Base-by-base conservation (phyloP, 2,113 vertebrate species). In the Hemiscyllium ocellatum region DNA sequence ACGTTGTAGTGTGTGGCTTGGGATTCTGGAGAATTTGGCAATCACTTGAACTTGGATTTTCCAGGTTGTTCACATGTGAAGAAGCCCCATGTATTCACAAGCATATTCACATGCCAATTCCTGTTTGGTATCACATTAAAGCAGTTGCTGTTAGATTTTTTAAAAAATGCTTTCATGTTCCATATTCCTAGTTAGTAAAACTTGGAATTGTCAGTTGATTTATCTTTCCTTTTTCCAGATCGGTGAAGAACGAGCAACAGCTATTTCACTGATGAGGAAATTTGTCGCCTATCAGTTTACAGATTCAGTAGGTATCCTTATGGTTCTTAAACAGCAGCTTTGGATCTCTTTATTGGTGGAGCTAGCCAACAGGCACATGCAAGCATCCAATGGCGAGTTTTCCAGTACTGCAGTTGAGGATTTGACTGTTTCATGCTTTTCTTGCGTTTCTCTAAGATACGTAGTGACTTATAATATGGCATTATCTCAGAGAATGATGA, bases 211-310 rank as follows among this genome's bases (percentile, higher is more conserved):
- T 0, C 0, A 12, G 3, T 33, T 52, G 4, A 52, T 26, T 0
- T 2, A n/a, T 24, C 66, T 83, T 95, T 26, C 96, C 96, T 96
- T 22, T 95, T 12, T 95, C 37, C 96, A 99, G 99, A 99, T 99
- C 0, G 98, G 99, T 1, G 99, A 99, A 97, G 99, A 99, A 78
- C 97, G 99, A 0, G 98, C 98, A 56, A 99, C 99, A 0, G 98
- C 98, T 95, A 98, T 99, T n/a, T 98, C 99, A 0, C 96, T 99
- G 96, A 99, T 99, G 99, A 98, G 99, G 96, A 99, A 99, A 95
- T 99, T 99, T 97, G 99, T 99, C n/a, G 99, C 99, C 15, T 99
- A 99, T 97, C 99, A 99, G 97, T 99, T 98, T 96, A 99, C 99
- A 0, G 98, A 99, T 96, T 98, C 98, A 0, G 99, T 99, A 97